Percentiles rank a stretch among this genome's conserved stretches.
phyloP scores from a whole-genome alignment of 2,797 vertebrate genomes.

The Parauchenoglanis punctatus region DNA sequence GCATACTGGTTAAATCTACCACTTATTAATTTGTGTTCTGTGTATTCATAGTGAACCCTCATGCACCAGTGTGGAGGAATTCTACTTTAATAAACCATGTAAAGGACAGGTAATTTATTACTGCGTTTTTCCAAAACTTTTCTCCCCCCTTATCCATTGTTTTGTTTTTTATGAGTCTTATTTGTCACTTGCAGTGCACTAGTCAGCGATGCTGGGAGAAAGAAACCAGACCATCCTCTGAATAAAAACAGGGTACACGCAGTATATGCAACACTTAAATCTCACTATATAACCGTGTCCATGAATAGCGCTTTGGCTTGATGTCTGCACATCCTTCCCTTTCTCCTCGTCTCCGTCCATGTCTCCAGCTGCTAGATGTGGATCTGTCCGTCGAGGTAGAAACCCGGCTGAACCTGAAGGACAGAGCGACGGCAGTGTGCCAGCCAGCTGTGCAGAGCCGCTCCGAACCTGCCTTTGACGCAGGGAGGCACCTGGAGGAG shows the following conservation, averaged over 20 bases:
- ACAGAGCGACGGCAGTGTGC: conserved; percentile 67
- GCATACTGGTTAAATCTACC: too few species aligned
- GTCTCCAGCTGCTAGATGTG: conserved; percentile 63
- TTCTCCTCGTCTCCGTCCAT: not conserved
- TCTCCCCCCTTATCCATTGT: too few species aligned
- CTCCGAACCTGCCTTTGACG: conserved; percentile 49
- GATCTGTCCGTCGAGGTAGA: conserved; percentile 78
- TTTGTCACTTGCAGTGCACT: conserved; percentile 56
- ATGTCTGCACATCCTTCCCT: not conserved
- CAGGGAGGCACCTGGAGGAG: conserved; percentile 63
- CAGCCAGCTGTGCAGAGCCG: conserved; percentile 52
- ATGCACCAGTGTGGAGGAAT: conserved; percentile 71
- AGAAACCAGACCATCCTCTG: conserved; percentile 57
- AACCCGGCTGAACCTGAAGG: conserved; percentile 76
- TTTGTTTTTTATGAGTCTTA: conserved; percentile 54
- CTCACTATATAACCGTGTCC: not conserved
- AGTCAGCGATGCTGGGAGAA: conserved; percentile 61
- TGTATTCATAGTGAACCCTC: conserved; percentile 62
- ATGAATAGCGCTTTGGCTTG: not conserved
- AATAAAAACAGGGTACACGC: conserved; percentile 64
- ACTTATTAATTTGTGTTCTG: not conserved
- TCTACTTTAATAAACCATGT: conserved; percentile 55
- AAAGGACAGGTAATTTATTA: conserved; percentile 67
- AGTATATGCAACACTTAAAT: not conserved
- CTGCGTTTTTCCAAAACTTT: not conserved